phyloP scores from a whole-genome alignment of 2,113 vertebrate species.

The Campylorhamphus procurvoides region DNA sequence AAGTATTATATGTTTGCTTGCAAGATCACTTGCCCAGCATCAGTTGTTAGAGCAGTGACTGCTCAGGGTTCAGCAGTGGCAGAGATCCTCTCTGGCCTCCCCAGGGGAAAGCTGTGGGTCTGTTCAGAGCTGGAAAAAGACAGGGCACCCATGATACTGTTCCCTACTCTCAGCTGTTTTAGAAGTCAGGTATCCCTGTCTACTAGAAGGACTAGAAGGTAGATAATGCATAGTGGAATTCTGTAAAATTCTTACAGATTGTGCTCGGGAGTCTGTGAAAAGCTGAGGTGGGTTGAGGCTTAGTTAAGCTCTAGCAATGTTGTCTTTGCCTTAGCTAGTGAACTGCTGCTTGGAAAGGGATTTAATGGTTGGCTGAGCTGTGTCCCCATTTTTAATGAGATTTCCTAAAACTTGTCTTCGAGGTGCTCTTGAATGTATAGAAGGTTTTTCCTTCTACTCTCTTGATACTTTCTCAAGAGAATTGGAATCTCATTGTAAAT shows the following conservation, averaged over 20 bases:
- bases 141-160: neutral
- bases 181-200: neutral
- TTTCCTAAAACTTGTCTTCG: neutral
- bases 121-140: neutral
- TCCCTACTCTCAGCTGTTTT: neutral
- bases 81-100: neutral
- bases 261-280: neutral
- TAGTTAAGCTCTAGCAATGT: neutral
- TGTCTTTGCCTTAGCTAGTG: neutral
- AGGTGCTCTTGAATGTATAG: neutral
- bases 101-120: neutral
- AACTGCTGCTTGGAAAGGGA: neutral
- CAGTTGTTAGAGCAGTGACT: neutral
- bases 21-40: neutral
- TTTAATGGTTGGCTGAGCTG: slow-evolving; percentile 1
- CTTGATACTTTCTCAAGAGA: neutral
- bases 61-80: neutral
- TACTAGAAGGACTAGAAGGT: neutral
- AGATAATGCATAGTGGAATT: neutral
- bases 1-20: slow-evolving; percentile 27
- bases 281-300: neutral
- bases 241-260: neutral
- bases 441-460: neutral
- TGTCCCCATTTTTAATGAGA: neutral
- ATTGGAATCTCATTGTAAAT: slow-evolving; percentile 16